Conservation (phyloP, 2,888 invertebrate species). For the Cataglyphis cursor region DNA sequence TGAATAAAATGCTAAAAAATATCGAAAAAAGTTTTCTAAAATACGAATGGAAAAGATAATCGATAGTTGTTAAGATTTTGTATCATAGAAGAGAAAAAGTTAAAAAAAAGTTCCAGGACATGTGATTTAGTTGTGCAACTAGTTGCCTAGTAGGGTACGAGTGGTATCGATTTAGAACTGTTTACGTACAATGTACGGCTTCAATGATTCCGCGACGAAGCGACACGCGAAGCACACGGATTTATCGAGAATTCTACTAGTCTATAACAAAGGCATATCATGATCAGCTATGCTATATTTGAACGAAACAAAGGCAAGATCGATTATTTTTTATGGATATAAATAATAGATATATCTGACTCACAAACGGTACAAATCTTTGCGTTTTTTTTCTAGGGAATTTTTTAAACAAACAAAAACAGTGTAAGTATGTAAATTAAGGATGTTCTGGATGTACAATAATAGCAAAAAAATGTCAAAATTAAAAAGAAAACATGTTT, state of each 20-base stretch:
- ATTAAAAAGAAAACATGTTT: too few species aligned
- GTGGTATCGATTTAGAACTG: constrained; percentile 69
- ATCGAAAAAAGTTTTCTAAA: too few species aligned
- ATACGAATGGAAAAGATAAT: neutral
- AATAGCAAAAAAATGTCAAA: too few species aligned
- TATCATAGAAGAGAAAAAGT: neutral
- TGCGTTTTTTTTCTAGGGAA: neutral
- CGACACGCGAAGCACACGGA: constrained; percentile 43
- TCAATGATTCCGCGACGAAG: constrained; percentile 56
- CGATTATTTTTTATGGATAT: neutral
- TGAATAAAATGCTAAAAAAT: neutral
- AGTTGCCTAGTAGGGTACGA: constrained; percentile 26
- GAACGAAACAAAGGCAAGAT: neutral
- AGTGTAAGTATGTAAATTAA: neutral
- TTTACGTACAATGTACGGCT: constrained; percentile 63
- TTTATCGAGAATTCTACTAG: constrained; percentile 2
- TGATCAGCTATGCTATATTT: neutral
- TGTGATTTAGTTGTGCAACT: constrained; percentile 51
- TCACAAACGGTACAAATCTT: neutral
- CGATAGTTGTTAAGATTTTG: neutral
- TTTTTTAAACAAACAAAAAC: neutral
- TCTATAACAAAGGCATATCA: neutral
- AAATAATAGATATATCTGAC: neutral
- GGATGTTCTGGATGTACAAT: too few species aligned
- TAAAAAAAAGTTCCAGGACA: constrained; percentile 6